phyloP scores from a whole-genome alignment of 2,888 invertebrate genomes.

The Galeopsomyia nigrocyanea region DNA sequence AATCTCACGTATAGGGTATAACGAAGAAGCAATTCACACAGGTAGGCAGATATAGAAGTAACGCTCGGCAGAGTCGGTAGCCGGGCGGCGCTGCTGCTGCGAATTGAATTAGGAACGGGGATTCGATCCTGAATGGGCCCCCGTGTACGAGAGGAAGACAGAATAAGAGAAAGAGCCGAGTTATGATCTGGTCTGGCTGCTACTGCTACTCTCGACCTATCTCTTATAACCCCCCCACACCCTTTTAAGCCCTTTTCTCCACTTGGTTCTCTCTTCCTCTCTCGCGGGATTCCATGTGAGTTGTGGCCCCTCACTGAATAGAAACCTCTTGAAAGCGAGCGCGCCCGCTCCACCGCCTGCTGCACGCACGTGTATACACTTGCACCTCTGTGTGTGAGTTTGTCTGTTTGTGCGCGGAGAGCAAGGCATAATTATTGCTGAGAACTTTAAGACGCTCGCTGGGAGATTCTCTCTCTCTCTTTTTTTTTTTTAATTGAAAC shows the following conservation, averaged over 20 bases:
- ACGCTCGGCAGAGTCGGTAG: not conserved
- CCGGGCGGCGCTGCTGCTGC: no score
- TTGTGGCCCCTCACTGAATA: constrained; percentile 3
- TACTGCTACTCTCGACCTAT: no score
- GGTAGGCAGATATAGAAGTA: not conserved
- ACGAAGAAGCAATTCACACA: not conserved
- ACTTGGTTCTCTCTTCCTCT: not conserved
- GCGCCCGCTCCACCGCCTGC: not conserved
- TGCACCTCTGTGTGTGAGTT: no score
- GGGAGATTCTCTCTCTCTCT: no score
- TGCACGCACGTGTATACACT: constrained; percentile 6
- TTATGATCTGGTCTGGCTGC: constrained; percentile 16
- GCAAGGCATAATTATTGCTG: constrained; percentile 27
- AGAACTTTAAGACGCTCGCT: not conserved
- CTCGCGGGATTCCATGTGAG: not conserved
- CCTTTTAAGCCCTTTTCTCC: constrained; percentile 22
- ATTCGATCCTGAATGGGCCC: constrained; percentile 33
- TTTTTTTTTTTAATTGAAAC: no score
- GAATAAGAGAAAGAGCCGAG: not conserved
- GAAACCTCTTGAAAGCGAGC: constrained; percentile 28
- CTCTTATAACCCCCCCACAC: not conserved
- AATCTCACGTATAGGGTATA: not conserved
- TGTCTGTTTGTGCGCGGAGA: not conserved
- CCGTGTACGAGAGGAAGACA: constrained; percentile 2
- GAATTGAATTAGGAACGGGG: constrained; percentile 13